These are phyloP conservation scores for Buathra laborator DNA, from an alignment of 2,888 invertebrate species.

Conservation along the genomic window DNA sequence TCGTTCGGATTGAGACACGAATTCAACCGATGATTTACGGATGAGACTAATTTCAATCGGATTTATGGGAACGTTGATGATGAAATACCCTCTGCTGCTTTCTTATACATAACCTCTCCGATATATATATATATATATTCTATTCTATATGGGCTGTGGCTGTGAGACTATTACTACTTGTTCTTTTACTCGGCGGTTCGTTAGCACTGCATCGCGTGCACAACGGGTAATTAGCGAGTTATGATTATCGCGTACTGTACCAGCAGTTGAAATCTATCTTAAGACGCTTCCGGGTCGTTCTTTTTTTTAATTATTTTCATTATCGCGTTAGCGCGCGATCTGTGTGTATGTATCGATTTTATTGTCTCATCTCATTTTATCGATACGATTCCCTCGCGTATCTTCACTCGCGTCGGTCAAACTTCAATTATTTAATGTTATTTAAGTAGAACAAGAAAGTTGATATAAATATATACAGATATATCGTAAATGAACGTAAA, in stretches of 20 bases:
- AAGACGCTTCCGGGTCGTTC: slow-evolving; percentile 41
- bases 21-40: slow-evolving; percentile 20
- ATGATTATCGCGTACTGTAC: slow-evolving; percentile 54
- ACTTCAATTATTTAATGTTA: neutral
- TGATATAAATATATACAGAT: neutral
- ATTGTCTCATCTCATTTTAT: neutral
- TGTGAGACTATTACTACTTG: neutral
- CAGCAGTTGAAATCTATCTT: slow-evolving; percentile 35
- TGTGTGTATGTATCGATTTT: neutral
- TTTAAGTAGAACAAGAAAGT: neutral
- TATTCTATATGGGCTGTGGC: neutral
- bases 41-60: slow-evolving; percentile 33
- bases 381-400: neutral
- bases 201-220: slow-evolving; percentile 58
- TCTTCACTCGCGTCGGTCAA: neutral
- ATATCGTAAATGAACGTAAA: neutral
- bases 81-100: slow-evolving; percentile 19
- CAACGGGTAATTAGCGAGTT: slow-evolving; percentile 62
- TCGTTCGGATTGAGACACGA: slow-evolving; percentile 1
- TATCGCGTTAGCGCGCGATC: slow-evolving; percentile 27
- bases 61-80: slow-evolving; percentile 33
- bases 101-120: neutral
- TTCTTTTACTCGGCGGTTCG: slow-evolving; percentile 48
- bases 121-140: neutral
- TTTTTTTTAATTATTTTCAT: neutral